phyloP scores from a whole-genome alignment of 2,797 vertebrate genomes.

The Hydrocynus forskahlii region DNA sequence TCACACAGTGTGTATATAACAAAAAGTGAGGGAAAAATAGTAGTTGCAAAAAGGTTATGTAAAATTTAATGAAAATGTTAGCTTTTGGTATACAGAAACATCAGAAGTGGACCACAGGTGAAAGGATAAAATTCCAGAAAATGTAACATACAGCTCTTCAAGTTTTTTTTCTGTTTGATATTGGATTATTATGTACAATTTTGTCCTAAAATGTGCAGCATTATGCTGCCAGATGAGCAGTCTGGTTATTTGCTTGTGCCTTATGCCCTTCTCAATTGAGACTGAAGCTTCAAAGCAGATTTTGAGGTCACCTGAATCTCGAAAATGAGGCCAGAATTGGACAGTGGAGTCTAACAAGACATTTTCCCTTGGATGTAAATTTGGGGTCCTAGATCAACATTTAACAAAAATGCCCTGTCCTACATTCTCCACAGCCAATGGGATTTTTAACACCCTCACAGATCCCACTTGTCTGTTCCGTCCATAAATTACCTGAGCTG shows the following conservation, averaged over 20 bases:
- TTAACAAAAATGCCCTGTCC: conserved; percentile 48
- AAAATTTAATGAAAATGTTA: neutral
- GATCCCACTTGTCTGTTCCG: conserved; percentile 53
- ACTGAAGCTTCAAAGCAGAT: conserved; percentile 1
- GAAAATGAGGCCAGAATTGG: conserved; percentile 19
- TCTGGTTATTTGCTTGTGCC: neutral
- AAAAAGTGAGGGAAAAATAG: too few species aligned
- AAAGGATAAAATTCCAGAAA: too few species aligned
- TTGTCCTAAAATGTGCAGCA: neutral
- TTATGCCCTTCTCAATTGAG: neutral
- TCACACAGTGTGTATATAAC: too few species aligned
- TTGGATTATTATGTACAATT: neutral
- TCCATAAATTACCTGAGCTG: conserved; percentile 56
- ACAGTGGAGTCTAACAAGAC: conserved; percentile 14
- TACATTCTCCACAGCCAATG: conserved; percentile 39
- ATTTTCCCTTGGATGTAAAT: conserved; percentile 38
- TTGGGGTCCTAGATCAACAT: conserved; percentile 45
- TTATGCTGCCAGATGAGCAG: neutral
- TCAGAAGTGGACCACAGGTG: too few species aligned
- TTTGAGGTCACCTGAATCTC: conserved; percentile 29
- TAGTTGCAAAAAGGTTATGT: neutral
- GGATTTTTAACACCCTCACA: conserved; percentile 41
- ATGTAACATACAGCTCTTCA: too few species aligned
- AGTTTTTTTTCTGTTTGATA: too few species aligned
- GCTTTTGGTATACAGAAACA: neutral